Base-by-base conservation (phyloP, 64 coral and sea anemone species). In the Acropora tenuis region DNA sequence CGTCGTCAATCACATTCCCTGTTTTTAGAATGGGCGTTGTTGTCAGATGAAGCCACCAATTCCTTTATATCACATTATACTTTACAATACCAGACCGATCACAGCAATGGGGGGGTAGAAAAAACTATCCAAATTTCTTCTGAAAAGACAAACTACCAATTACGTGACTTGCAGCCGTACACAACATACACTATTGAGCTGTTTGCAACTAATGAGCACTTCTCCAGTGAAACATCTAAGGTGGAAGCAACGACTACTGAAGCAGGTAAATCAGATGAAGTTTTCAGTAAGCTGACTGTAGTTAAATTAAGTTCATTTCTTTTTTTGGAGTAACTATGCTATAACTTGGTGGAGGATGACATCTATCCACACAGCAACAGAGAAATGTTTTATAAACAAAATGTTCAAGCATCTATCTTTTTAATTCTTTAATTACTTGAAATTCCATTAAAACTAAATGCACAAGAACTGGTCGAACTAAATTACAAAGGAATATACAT, bases 191-290 rank as follows among this genome's bases (percentile, higher is more conserved):
- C 44, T 43, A 50, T 92, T 17, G 55, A 49, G 67, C 48, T 92
- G 13, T 55, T 46, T 13, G 91, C 83, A 2, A 48, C 83, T 2
- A 92, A 92, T 71, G n/a, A 87, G 43, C 85, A 92, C 47, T 92
- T 92, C 47, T 87, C 83, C 2, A 87, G 91, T 57, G 58, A 69
- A 1, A 45, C 83, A 69, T 78, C 61, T 4, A 1, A 1, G 4
- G 57, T 87, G 12, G 43, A 0, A 18, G 76, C 41, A 16, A 87
- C 5, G 59, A 92, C 91, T 16, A 47, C 73, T 78, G 83, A 69
- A 87, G 41, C 83, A 79, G 75, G 91, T 92, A 74, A 80, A 30
- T 40, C 16, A 68, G n/a, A 3, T 46, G 17, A 17, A 10, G 45
- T 41, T 44, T 12, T 13, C 30, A 30, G 30, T 30, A 30, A 30